Conservation (phyloP, 1,140 invertebrate species). For the Tetramorium parvispinum region DNA sequence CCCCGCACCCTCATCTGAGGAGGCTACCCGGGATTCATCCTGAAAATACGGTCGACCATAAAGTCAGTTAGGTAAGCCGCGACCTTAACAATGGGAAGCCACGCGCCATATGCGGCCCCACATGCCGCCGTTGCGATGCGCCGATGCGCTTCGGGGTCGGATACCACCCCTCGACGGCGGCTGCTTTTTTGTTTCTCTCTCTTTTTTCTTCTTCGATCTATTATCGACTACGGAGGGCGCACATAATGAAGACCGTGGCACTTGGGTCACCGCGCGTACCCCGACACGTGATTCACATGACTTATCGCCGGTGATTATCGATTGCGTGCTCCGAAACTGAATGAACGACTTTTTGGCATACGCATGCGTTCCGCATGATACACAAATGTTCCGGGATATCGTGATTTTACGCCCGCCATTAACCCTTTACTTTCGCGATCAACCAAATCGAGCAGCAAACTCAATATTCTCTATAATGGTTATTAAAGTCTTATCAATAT, state of each 20-base stretch:
- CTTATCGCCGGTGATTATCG: slow-evolving; percentile 59
- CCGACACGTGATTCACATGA: slow-evolving; percentile 67
- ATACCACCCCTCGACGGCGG: slow-evolving; percentile 35
- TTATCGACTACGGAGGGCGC: slow-evolving; percentile 51
- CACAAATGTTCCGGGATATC: neutral
- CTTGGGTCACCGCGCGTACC: slow-evolving; percentile 25
- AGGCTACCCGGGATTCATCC: slow-evolving; percentile 56
- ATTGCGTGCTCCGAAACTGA: slow-evolving; percentile 57
- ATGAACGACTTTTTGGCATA: slow-evolving; percentile 9
- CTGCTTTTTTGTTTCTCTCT: slow-evolving; percentile 18
- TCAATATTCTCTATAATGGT: neutral
- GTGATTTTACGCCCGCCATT: neutral
- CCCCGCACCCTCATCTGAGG: slow-evolving; percentile 4
- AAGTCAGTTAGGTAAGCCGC: slow-evolving; percentile 81
- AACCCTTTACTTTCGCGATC: slow-evolving; percentile 10
- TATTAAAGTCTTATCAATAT: neutral
- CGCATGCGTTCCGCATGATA: neutral
- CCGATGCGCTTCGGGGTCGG: slow-evolving; percentile 56
- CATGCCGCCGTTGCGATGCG: slow-evolving; percentile 74
- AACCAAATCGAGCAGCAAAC: neutral
- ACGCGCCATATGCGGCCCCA: slow-evolving; percentile 81
- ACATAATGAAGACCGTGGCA: slow-evolving; percentile 61
- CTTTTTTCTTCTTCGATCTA: slow-evolving; percentile 16
- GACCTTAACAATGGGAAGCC: slow-evolving; percentile 80
- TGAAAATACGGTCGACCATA: slow-evolving; percentile 75